Conservation (phyloP, 1,140 invertebrate genomes). For the Scaptomyza graminum region DNA sequence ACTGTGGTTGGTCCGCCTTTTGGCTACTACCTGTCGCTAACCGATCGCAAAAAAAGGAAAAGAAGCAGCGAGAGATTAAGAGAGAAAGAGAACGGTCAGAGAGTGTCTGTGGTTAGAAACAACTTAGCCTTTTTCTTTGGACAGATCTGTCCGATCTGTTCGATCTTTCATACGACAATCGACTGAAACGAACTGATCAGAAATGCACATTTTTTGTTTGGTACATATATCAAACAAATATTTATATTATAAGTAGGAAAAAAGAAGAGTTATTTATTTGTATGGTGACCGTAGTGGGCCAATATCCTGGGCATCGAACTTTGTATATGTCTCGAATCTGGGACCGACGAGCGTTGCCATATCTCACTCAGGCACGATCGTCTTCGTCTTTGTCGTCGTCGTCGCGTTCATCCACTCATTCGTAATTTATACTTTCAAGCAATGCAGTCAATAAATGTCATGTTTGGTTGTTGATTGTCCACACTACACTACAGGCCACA, state of each 20-base stretch:
- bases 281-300: conserved; percentile 47
- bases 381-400: neutral
- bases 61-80: neutral
- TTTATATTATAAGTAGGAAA: too few relatives aligned
- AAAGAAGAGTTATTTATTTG: too few relatives aligned
- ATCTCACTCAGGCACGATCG: conserved; percentile 22
- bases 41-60: neutral
- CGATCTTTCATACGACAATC: too few relatives aligned
- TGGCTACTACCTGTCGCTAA: conserved; percentile 33
- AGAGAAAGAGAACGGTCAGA: neutral
- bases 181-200: too few relatives aligned
- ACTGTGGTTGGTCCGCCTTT: conserved; percentile 65
- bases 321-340: conserved; percentile 5
- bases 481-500: conserved; percentile 47
- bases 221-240: too few relatives aligned
- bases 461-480: conserved; percentile 80
- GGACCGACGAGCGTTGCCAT: conserved; percentile 3
- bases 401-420: conserved; percentile 42
- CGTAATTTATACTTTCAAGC: conserved; percentile 77
- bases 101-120: conserved; percentile 25
- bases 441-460: conserved; percentile 82
- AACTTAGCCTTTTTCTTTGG: too few relatives aligned
- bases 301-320: conserved; percentile 57
- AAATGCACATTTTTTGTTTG: too few relatives aligned
- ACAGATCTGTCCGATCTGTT: too few relatives aligned